A percentile compares a stretch with the other conserved stretches of the same genome.
Evolutionary conservation across 1,140 invertebrate species (phyloP).

Genomic region (Drosophila subobscura): DNA sequence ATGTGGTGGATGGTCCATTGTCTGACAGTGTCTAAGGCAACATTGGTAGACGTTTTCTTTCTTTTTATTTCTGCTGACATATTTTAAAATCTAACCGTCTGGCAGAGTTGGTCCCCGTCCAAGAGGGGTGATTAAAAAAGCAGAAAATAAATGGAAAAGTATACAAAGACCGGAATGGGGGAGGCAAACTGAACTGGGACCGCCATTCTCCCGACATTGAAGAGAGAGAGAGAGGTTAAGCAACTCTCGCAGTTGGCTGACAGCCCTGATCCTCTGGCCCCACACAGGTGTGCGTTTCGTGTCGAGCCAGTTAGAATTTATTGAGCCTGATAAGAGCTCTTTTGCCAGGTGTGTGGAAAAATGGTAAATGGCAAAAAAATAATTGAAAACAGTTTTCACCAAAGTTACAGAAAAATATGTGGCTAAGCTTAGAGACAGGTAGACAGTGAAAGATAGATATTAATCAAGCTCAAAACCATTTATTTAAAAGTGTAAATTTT

Average conservation of each 20-base stretch:
- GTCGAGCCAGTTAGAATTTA: conserved; percentile 52
- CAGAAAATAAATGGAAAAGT: conserved; percentile 42
- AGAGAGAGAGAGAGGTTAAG: conserved; percentile 43
- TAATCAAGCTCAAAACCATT: not conserved
- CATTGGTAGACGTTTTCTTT: conserved; percentile 41
- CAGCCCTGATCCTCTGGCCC: conserved; percentile 39
- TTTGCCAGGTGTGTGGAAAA: conserved; percentile 13
- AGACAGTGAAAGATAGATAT: not conserved
- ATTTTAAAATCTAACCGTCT: conserved; percentile 60
- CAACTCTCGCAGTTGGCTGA: conserved; percentile 49
- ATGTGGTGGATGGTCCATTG: conserved; percentile 38
- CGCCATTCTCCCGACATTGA: not conserved
- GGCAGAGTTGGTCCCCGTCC: conserved; percentile 8
- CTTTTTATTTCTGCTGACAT: conserved; percentile 43
- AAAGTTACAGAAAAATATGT: too few relatives aligned
- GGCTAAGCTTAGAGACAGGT: too few relatives aligned
- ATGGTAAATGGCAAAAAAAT: conserved; percentile 24
- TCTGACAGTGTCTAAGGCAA: conserved; percentile 57
- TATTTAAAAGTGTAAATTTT: conserved; percentile 5
- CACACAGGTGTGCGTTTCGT: conserved; percentile 45
- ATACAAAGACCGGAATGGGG: not conserved
- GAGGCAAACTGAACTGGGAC: too few relatives aligned
- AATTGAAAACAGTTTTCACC: conserved; percentile 45
- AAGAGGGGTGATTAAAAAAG: conserved; percentile 52
- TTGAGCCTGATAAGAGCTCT: conserved; percentile 45